Evolutionary conservation across 2,888 invertebrate species (phyloP).

Genomic region (Mesoligia furuncula): DNA sequence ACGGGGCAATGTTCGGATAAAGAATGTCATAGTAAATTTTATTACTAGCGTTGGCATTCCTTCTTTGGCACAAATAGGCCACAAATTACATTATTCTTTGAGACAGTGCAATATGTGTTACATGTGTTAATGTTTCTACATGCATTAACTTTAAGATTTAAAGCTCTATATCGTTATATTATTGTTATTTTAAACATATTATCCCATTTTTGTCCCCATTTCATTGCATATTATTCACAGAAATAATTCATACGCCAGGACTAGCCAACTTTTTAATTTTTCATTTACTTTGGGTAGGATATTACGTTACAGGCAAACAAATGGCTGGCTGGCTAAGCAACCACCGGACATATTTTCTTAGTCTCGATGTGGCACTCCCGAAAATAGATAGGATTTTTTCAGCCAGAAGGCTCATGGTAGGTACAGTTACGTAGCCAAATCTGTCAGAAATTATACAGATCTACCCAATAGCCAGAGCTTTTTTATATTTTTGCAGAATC

Average conservation of each 20-base stretch:
- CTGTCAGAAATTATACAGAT: background rate
- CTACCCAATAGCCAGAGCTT: background rate
- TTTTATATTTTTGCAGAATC: constrained; percentile 19
- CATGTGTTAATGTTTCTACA: constrained; percentile 10
- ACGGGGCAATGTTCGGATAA: constrained; percentile 69
- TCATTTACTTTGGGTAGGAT: background rate
- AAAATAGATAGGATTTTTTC: constrained; percentile 7
- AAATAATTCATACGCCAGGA: background rate
- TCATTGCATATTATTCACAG: background rate
- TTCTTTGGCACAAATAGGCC: constrained; percentile 68
- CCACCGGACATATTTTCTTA: constrained; percentile 16
- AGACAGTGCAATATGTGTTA: constrained; percentile 51
- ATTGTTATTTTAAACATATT: constrained; percentile 13
- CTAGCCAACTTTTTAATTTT: background rate
- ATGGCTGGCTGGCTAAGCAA: background rate
- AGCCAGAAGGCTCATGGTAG: background rate
- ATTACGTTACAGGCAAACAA: background rate
- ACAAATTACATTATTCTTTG: constrained; percentile 59
- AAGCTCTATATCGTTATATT: constrained; percentile 12
- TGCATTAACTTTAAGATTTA: constrained; percentile 24
- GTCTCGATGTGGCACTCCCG: constrained; percentile 4
- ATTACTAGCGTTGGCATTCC: constrained; percentile 67
- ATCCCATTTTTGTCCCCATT: background rate
- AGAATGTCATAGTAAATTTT: constrained; percentile 69
- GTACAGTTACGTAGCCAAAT: constrained; percentile 20